A percentile compares a stretch with the other conserved stretches of the same genome.
phyloP scores from a whole-genome alignment of 2,888 invertebrate genomes.

The Napeogenes sylphis region DNA sequence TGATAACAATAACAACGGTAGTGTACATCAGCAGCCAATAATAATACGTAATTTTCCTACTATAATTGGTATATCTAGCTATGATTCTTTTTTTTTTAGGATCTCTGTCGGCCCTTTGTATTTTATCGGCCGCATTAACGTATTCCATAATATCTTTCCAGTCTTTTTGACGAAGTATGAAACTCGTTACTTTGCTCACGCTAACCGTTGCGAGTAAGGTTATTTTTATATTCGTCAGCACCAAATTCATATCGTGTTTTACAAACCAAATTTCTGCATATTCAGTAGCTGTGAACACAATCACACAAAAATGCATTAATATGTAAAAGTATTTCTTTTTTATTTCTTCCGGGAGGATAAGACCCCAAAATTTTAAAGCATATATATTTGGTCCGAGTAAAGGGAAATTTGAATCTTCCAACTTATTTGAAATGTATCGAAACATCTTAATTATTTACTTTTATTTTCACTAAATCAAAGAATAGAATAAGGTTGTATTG shows the following conservation, averaged over 20 bases:
- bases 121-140: conserved; percentile 52
- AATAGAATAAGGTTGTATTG: neutral
- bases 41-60: conserved; percentile 56
- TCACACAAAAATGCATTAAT: conserved; percentile 51
- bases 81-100: conserved; percentile 42
- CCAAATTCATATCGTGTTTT: conserved; percentile 52
- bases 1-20: conserved; percentile 53
- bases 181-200: conserved; percentile 54
- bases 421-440: conserved; percentile 42
- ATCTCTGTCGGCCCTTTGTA: conserved; percentile 42
- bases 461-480: neutral
- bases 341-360: conserved; percentile 51
- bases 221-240: conserved; percentile 62
- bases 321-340: conserved; percentile 47
- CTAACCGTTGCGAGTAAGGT: conserved; percentile 61
- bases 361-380: conserved; percentile 61
- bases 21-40: conserved; percentile 64
- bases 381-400: conserved; percentile 62
- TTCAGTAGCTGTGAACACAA: conserved; percentile 55
- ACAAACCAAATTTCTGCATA: conserved; percentile 64
- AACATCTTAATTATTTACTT: conserved; percentile 37
- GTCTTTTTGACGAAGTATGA: conserved; percentile 53
- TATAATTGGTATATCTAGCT: conserved; percentile 49
- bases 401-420: conserved; percentile 57
- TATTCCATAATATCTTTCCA: conserved; percentile 60